Conservation (phyloP, 1,140 invertebrate species). For the Ostrea denselamellosa region DNA sequence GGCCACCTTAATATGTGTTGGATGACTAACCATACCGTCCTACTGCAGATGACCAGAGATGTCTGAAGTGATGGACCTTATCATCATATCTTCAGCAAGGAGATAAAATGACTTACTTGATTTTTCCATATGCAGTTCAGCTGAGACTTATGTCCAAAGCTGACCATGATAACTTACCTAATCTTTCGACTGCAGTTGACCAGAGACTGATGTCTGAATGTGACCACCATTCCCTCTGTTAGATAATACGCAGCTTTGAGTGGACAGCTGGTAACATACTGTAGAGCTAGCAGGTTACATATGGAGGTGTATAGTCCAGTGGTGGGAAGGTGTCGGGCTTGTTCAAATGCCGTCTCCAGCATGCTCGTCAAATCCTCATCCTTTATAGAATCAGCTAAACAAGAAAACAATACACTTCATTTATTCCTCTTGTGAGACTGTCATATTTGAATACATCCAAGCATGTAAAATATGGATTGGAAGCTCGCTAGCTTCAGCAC, state of each 20-base stretch:
- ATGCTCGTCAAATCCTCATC: constrained; percentile 43
- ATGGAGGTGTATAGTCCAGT: constrained; percentile 57
- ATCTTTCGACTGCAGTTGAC: constrained; percentile 62
- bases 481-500: too few species aligned
- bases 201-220: constrained; percentile 68
- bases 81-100: too few species aligned
- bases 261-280: constrained; percentile 58
- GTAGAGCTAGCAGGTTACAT: constrained; percentile 65
- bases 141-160: too few species aligned
- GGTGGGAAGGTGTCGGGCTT: constrained; percentile 62
- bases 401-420: neutral
- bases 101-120: too few species aligned
- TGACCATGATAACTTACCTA: constrained; percentile 56
- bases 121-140: too few species aligned
- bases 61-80: too few species aligned
- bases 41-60: too few species aligned
- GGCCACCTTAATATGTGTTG: too few species aligned
- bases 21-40: too few species aligned
- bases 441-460: too few species aligned
- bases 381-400: constrained; percentile 22
- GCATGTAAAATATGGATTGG: too few species aligned
- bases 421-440: too few species aligned
- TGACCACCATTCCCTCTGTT: constrained; percentile 66
- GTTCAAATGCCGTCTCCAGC: constrained; percentile 59
- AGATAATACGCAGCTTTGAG: constrained; percentile 66